A percentile compares a stretch with the other conserved stretches of the same genome.
Evolutionary conservation across 2,888 invertebrate genomes (phyloP).

Genomic region (Heliothis peltigera): DNA sequence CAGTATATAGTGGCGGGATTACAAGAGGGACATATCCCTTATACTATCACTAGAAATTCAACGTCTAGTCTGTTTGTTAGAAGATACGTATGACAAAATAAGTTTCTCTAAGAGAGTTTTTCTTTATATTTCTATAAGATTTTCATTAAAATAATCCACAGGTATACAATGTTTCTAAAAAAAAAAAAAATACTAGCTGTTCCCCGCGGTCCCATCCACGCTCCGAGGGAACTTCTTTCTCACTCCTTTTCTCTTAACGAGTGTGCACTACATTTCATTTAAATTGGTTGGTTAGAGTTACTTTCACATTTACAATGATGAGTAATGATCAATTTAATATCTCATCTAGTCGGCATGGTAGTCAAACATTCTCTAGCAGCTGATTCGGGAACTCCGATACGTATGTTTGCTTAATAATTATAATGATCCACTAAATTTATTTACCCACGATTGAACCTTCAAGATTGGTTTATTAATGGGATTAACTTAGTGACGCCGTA

Average conservation of each 20-base stretch:
- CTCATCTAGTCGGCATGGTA: background rate
- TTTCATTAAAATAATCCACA: too few species aligned
- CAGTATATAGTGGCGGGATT: background rate
- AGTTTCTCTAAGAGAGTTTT: background rate
- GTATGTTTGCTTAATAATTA: slow-evolving; percentile 12
- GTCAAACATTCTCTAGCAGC: background rate
- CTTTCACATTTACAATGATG: too few species aligned
- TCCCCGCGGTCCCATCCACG: too few species aligned
- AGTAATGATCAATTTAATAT: background rate
- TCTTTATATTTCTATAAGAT: too few species aligned
- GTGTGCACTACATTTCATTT: too few species aligned
- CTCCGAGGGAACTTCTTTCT: too few species aligned
- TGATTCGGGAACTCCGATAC: slow-evolving; percentile 4
- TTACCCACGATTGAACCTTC: slow-evolving; percentile 3
- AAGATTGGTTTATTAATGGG: slow-evolving; percentile 16
- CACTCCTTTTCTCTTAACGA: too few species aligned
- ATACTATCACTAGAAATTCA: background rate
- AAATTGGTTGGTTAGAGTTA: too few species aligned
- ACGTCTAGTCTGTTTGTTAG: background rate
- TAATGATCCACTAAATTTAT: slow-evolving; percentile 19
- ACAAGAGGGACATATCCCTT: background rate
- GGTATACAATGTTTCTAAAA: too few species aligned
- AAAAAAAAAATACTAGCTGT: too few species aligned
- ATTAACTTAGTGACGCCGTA: slow-evolving; percentile 17
- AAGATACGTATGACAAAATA: too few species aligned